Conservation (phyloP, 30 jellyfish, hydroid and myxozoan species). For the Aurelia aurita region DNA sequence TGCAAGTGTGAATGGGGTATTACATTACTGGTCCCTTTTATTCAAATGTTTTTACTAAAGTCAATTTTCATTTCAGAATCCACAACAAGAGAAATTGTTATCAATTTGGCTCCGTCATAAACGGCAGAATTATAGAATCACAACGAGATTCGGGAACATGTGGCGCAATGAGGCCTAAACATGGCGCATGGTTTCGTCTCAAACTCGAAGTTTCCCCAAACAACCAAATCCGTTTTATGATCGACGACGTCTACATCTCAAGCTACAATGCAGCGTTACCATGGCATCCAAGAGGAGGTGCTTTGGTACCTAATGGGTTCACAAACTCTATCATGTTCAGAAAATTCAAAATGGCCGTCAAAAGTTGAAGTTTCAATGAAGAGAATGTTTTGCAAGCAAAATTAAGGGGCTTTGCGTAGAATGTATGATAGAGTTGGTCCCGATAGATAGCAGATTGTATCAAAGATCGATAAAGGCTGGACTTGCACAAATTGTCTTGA, state of each 20-base stretch:
- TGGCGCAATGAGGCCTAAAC: constrained; percentile 42
- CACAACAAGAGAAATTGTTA: constrained; percentile 54
- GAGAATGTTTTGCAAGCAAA: too few relatives aligned
- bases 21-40: too few relatives aligned
- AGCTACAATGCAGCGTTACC: constrained; percentile 18
- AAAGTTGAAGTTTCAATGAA: too few relatives aligned
- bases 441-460: too few relatives aligned
- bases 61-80: constrained; percentile 1
- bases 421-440: too few relatives aligned
- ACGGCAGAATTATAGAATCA: constrained; percentile 23
- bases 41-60: too few relatives aligned
- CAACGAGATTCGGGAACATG: constrained; percentile 45
- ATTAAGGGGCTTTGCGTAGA: too few relatives aligned
- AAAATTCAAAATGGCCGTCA: constrained; percentile 5
- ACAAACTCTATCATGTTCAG: constrained; percentile 55
- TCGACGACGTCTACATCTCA: constrained; percentile 31
- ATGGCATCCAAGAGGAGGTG: constrained; percentile 60
- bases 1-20: too few relatives aligned
- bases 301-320: constrained; percentile 59
- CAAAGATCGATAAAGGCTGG: too few relatives aligned
- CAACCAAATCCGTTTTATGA: constrained; percentile 11
- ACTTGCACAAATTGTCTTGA: too few relatives aligned
- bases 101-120: constrained; percentile 60
- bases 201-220: constrained; percentile 18
- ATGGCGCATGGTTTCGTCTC: constrained; percentile 55